Evolutionary conservation across 2,888 invertebrate species (phyloP), one percentile per base, ranked within the genome.

Genomic region (Molorchus minor): DNA sequence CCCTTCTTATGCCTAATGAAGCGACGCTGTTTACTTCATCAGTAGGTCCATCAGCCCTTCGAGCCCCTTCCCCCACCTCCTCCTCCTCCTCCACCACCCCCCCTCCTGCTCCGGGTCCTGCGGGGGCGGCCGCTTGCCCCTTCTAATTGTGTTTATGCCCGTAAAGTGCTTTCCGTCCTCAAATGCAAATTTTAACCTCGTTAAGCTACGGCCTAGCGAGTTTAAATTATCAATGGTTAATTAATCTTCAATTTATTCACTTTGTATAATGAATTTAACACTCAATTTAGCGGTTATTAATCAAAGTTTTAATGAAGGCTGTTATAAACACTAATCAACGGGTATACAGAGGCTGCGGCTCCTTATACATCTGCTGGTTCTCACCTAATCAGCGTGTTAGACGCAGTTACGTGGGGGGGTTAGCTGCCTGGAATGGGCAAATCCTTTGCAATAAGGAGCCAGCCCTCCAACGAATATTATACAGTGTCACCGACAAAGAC

Each of bases 221-320:
- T 80, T 82, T 81, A 81, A 81, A 82, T 81, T 81, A 81, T 81
- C 81, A 75, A 73, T 81, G 82, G 81, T 82, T 82, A 82, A 82
- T 82, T 82, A 81, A 82, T 81, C 81, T 81, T 81, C 81, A 82
- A 82, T 82, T 82, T 82, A 82, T 82, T 82, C 82, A 82, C 82
- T 82, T 81, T 81, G 79, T 80, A 76, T 76, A 76, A 76, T 75
- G 75, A 77, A 76, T 76, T 75, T 76, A 77, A 77, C 77, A 76
- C 76, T 77, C 83, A 83, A 84, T 84, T 84, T 82, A 81, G 82
- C 80, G 82, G 81, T 82, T 83, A 82, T 83, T 83, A 83, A 83
- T 83, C 82, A 82, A 83, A 83, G 81, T 83, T 83, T 83, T 83
- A 82, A 84, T 83, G 82, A 82, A 81, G 79, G 77, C 71, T 77